A percentile compares a stretch with the other conserved stretches of the same genome.
Evolutionary conservation across 1,140 invertebrate genomes (phyloP).

Genomic region (Elymnias hypermnestra): DNA sequence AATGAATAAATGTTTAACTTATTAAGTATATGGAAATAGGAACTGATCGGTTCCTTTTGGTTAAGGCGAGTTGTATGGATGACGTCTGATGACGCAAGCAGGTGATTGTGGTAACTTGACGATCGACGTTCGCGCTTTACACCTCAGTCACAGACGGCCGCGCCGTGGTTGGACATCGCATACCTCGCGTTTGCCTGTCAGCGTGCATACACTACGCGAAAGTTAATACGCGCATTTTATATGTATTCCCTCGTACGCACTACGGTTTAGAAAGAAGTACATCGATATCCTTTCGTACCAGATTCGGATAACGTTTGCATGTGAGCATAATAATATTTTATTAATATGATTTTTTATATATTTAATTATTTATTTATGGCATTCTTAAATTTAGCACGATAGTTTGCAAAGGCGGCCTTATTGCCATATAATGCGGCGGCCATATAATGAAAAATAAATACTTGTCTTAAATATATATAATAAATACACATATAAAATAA

Average conservation of each 20-base stretch:
- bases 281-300: slow-evolving; percentile 31
- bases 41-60: slow-evolving; percentile 1
- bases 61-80: slow-evolving; percentile 8
- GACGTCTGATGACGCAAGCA: slow-evolving; percentile 34
- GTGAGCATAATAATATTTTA: too few relatives aligned
- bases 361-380: neutral
- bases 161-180: slow-evolving; percentile 26
- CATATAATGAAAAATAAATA: too few relatives aligned
- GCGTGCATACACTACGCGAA: slow-evolving; percentile 37
- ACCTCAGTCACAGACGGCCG: slow-evolving; percentile 35
- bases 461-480: too few relatives aligned
- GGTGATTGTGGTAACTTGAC: slow-evolving; percentile 24
- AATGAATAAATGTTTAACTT: too few relatives aligned
- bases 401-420: too few relatives aligned
- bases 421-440: too few relatives aligned
- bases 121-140: slow-evolving; percentile 17
- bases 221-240: slow-evolving; percentile 43
- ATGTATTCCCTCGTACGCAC: slow-evolving; percentile 44
- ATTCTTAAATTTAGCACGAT: too few relatives aligned
- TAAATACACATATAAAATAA: too few relatives aligned
- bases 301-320: slow-evolving; percentile 27
- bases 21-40: too few relatives aligned
- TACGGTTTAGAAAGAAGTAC: slow-evolving; percentile 32
- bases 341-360: slow-evolving; percentile 8
- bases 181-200: slow-evolving; percentile 35